Evolutionary conservation across 2,888 invertebrate species (phyloP).

Genomic region (Athalia cordata): DNA sequence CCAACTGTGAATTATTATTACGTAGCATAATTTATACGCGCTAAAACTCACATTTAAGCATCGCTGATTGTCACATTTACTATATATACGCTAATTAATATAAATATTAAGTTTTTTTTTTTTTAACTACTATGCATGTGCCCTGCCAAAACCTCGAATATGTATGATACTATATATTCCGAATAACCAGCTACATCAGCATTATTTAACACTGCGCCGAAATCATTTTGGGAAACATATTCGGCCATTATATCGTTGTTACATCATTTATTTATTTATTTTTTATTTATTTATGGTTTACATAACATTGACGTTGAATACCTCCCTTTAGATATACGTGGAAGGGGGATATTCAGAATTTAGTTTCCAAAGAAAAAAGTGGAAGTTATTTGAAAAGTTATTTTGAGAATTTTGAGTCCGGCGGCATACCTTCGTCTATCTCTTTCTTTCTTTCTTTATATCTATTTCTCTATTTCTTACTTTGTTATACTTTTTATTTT

Average conservation of each 20-base stretch:
- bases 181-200: neutral
- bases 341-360: neutral
- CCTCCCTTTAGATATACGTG: too few relatives aligned
- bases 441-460: slow-evolving; percentile 23
- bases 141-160: slow-evolving; percentile 38
- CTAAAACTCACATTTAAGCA: neutral
- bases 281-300: too few relatives aligned
- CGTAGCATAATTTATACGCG: neutral
- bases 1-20: too few relatives aligned
- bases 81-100: slow-evolving; percentile 65
- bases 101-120: neutral
- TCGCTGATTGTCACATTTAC: neutral
- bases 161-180: neutral
- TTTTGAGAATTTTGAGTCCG: neutral
- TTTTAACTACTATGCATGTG: slow-evolving; percentile 17
- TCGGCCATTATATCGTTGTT: neutral
- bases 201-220: slow-evolving; percentile 8
- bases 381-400: slow-evolving; percentile 9
- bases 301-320: too few relatives aligned
- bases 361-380: slow-evolving; percentile 18
- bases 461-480: slow-evolving; percentile 24
- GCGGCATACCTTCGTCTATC: slow-evolving; percentile 5
- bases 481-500: neutral
- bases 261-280: neutral
- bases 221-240: neutral